Evolutionary conservation across 2,113 vertebrate species (phyloP), one percentile per base, ranked within the genome.

Genomic region (Engystomops pustulosus): DNA sequence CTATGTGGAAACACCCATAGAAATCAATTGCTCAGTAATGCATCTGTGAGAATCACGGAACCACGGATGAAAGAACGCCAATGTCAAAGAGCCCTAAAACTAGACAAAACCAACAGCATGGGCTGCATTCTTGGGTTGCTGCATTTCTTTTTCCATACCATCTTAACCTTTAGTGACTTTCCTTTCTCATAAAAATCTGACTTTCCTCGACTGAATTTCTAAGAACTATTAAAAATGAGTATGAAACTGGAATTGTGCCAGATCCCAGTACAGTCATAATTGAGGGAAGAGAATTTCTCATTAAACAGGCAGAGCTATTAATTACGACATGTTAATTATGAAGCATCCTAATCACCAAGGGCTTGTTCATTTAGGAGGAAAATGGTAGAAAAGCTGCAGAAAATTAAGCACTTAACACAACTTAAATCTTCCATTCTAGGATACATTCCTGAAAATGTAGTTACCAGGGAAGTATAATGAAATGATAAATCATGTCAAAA

Each of bases 261-360:
- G 70, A 49, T 83, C 71, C 71, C 70, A 76, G 45, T 25, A 67
- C 81, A 83, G 71, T 67, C 71, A 83, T 83, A 83, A 76, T 75
- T 65, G 81, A 76, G 30, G 71, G 55, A 51, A 65, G 53, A 76
- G 44, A 83, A 83, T 51, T 65, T 62, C 70, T 83, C 55, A 83
- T 83, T 83, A 83, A 75, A 75, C 55, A 83, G 71, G 71, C 71
- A 83, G 55, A 76, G 81, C 81, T 76, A 83, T 83, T 83, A 83
- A 83, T 83, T 83, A 83, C 81, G 62, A 49, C 53, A 83, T 76
- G 81, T 76, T 83, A 83, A 83, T 83, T 83, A 76, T 75, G 81
- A 76, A 76, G 74, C 41, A 76, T 41, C 51, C 80, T 82, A 72
- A 82, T 82, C 80, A 82, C 80, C 17, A 82, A 72, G 80, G 80